Conservation (phyloP, 2,888 invertebrate genomes). For the Cactoblastis cactorum region DNA sequence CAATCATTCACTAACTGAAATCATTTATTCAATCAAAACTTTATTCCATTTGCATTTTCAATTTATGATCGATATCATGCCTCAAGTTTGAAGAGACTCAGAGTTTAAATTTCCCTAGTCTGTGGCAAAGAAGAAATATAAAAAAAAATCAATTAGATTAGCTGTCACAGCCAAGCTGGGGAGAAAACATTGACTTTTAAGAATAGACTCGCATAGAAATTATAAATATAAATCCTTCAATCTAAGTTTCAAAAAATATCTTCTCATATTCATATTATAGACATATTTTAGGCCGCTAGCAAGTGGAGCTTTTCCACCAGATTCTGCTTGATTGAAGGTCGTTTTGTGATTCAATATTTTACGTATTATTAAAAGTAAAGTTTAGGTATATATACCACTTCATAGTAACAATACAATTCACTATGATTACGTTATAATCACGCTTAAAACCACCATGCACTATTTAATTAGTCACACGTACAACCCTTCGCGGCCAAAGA, state of each 20-base stretch:
- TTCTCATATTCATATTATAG: too few species aligned
- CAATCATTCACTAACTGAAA: not conserved
- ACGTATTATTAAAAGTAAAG: too few species aligned
- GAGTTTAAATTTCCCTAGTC: slow-evolving; percentile 43
- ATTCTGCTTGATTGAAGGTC: too few species aligned
- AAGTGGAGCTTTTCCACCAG: too few species aligned
- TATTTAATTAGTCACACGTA: slow-evolving; percentile 39
- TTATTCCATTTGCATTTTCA: slow-evolving; percentile 14
- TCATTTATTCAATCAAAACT: slow-evolving; percentile 8
- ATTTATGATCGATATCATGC: slow-evolving; percentile 9
- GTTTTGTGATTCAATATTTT: too few species aligned
- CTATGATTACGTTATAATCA: not conserved
- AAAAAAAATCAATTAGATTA: slow-evolving; percentile 72
- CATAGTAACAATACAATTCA: too few species aligned
- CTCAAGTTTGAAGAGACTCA: slow-evolving; percentile 23
- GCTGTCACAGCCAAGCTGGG: slow-evolving; percentile 60
- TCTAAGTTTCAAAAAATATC: too few species aligned
- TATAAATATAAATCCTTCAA: too few species aligned
- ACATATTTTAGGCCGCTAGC: too few species aligned
- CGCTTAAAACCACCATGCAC: slow-evolving; percentile 1
- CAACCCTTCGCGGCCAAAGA: slow-evolving; percentile 35
- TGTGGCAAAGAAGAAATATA: slow-evolving; percentile 36
- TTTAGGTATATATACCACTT: too few species aligned
- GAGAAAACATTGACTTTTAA: slow-evolving; percentile 26
- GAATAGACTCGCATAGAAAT: not conserved